Base-by-base conservation (phyloP, 2,888 invertebrate genomes). In the Galerucella calmariensis region DNA sequence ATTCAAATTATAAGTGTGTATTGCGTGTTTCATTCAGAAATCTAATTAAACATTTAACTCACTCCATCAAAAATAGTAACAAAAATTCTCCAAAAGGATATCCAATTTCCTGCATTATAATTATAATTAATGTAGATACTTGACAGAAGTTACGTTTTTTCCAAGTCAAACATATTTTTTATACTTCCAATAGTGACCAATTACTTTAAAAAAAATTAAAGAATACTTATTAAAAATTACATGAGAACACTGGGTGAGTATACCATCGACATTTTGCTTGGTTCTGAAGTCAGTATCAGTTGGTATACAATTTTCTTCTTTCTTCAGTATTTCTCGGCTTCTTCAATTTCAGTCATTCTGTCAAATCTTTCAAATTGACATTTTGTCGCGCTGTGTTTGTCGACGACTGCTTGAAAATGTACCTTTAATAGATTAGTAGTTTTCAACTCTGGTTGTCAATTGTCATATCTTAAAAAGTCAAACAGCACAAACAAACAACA, bases 31-130 rank as follows among this genome's bases (percentile, higher is more conserved):
- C 41, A 65, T 71, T 65, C 27, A 61, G 48, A 53, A 20, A 41
- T 65, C 53, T 65, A 46, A 53, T 44, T 67, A 62, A 63, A 73
- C 51, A 70, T 65, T 76, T 61, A 75, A 77, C 77, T 77, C 69
- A 83, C 83, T 82, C 81, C 79, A 81, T 79, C 73, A 75, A 79
- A 80, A 77, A 76, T 73, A 78, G 69, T 74, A 81, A 78, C 78
- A 75, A 77, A 77, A 78, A 77, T 73, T 75, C 75, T 77, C 76
- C 78, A 73, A 80, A 74, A 76, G 77, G 79, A 78, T 78, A 80
- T 78, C 74, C 75, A 74, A 70, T 79, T 82, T 81, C 79, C 79
- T 80, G 79, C 82, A 82, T 82, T 75, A 80, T 80, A 78, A 82
- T 82, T 75, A 80, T 80, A 78, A 77, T 78, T 76, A 75, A 76